phyloP scores from a whole-genome alignment of 2,888 invertebrate species.

The Thelaira solivaga region DNA sequence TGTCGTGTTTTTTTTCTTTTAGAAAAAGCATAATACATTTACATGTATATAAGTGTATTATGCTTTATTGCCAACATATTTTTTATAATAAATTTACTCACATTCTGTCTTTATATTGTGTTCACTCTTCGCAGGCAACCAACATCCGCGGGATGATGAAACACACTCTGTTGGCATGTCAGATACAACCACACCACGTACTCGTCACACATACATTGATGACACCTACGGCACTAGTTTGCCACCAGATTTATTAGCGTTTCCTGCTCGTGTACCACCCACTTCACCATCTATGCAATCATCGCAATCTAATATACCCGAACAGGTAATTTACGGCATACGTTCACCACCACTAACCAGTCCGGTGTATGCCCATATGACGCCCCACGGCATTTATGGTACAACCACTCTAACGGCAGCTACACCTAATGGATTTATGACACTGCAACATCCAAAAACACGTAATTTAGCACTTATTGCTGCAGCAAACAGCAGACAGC shows the following conservation, averaged over 20 bases:
- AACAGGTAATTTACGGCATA: slow-evolving; percentile 75
- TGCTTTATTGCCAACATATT: background rate
- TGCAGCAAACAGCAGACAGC: slow-evolving; percentile 77
- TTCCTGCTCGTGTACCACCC: slow-evolving; percentile 85
- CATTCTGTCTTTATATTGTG: background rate
- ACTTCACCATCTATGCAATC: slow-evolving; percentile 87
- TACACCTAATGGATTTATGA: slow-evolving; percentile 83
- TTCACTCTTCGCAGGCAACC: slow-evolving; percentile 56
- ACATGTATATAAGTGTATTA: too few species aligned
- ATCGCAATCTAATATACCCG: slow-evolving; percentile 84
- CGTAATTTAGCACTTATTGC: slow-evolving; percentile 75
- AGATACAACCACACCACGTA: slow-evolving; percentile 78
- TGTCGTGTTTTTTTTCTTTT: too few species aligned
- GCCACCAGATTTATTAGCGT: slow-evolving; percentile 89
- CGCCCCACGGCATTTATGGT: slow-evolving; percentile 79
- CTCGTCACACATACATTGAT: slow-evolving; percentile 77
- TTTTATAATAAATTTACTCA: background rate
- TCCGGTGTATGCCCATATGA: slow-evolving; percentile 79
- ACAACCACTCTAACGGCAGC: slow-evolving; percentile 77
- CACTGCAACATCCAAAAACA: slow-evolving; percentile 85
- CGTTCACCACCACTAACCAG: slow-evolving; percentile 79
- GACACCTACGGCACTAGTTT: slow-evolving; percentile 81
- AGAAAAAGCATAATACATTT: too few species aligned
- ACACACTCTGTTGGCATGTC: slow-evolving; percentile 83
- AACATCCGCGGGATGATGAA: slow-evolving; percentile 80